Evolutionary conservation across 2,888 invertebrate species (phyloP), one percentile per base, ranked within the genome.

Genomic region (Meliscaeva auricollis): DNA sequence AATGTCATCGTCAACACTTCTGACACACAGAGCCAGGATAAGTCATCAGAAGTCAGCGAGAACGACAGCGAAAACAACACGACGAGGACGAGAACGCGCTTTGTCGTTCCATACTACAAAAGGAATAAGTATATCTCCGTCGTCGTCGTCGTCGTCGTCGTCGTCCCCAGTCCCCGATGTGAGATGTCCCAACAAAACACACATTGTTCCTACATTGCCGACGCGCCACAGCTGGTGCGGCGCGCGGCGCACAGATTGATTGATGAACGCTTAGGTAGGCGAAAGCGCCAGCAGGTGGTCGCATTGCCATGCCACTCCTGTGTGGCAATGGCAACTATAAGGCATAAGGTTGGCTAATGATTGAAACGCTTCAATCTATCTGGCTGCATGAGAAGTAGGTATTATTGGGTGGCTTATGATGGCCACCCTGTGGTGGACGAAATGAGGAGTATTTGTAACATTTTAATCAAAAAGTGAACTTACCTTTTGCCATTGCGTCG

Each of bases 401-500:
- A 41, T n/a, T 44, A 62, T 64, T 46, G 13, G 72, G 35, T 44
- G 41, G 75, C 82, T 87, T 88, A 87, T 87, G 73, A 68, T 87
- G 83, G 87, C 88, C 81, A 87, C 80, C 68, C 87, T 68, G 77
- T 54, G 38, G 83, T 66, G 87, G 54, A 41, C 22, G 46, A 74
- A 87, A 76, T 54, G 56, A 82, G 64, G 26, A 64, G 44, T 62
- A 82, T 76, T 76, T 77, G 74, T 70, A 75, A 56, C 54, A 62
- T 76, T 77, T 56, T 35, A 80, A 81, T 87, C 72, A 70, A 8
- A 32, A 66, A 68, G 15, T 20, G 52, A 26, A 90, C 95, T 93
- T 93, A 98, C 98, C 98, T 98, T 94, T 98, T 98, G 88, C 98
- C 98, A 93, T 98, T 98, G 92, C 98, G 94, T 90, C 98, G 94